Evolutionary conservation across 2,888 invertebrate species (phyloP), one percentile per base, ranked within the genome.

Genomic region (Anthophora plumipes): DNA sequence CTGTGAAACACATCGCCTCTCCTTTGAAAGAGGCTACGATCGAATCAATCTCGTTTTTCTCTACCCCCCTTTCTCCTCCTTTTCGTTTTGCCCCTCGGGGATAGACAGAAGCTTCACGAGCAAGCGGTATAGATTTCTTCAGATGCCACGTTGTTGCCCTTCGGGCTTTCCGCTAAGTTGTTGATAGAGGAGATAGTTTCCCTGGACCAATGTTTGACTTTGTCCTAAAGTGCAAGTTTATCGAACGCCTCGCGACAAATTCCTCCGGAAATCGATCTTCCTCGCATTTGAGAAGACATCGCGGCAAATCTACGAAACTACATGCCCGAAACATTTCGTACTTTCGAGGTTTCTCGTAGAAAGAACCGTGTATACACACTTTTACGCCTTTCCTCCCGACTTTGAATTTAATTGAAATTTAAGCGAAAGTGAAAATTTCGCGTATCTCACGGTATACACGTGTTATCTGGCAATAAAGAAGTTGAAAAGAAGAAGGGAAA

Each of bases 281-380:
- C 43, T 31, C 31, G 4, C n/a, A n/a, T 57, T 54, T 54, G 55
- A 55, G 31, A 31, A 31, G 31, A 31, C 25, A 25, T n/a, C n/a
- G n/a, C n/a, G n/a, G n/a, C n/a, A n/a, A n/a, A n/a, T n/a, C n/a
- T n/a, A n/a, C n/a, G n/a, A n/a, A n/a, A n/a, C n/a, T 25, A 55
- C 25, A 37, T 37, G 37, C 50, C 50, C 64, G 39, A 48, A 54
- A 43, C 54, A 71, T 73, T 68, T 68, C 70, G 17, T 9, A 59
- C 31, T 22, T 43, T 22, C 69, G 48, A 48, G 39, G 57, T 55
- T 54, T 43, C 54, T 50, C 73, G 41, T 70, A 77, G 77, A 73
- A 31, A 31, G 31, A 31, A 31, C 1, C 4, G 31, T 31, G n/a
- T n/a, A n/a, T n/a, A n/a, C n/a, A n/a, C n/a, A 31, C 31, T 4